A percentile compares a stretch with the other conserved stretches of the same genome.
Evolutionary conservation across 2,113 vertebrate species (phyloP).

Genomic region (Theristicus caerulescens): DNA sequence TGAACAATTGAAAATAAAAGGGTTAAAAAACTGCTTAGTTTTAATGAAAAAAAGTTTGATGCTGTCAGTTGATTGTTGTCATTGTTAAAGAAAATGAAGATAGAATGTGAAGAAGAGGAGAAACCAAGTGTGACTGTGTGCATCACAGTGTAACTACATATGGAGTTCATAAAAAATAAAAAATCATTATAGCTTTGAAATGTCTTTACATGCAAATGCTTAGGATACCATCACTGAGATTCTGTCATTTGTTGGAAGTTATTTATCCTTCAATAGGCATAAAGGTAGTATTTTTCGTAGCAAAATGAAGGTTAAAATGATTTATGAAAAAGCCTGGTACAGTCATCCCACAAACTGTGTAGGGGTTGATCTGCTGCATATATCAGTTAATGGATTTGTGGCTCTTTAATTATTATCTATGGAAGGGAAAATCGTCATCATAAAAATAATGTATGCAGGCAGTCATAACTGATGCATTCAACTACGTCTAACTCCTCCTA

Average conservation of each 20-base stretch:
- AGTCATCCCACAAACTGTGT: neutral
- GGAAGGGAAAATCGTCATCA: neutral
- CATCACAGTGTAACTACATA: neutral
- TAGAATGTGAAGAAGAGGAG: neutral
- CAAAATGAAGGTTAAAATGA: neutral
- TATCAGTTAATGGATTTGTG: neutral
- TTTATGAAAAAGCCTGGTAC: neutral
- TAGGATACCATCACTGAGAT: neutral
- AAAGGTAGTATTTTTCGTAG: neutral
- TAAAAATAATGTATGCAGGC: neutral
- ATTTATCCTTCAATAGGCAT: neutral
- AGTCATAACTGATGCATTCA: neutral
- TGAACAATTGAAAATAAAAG: neutral
- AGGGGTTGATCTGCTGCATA: neutral
- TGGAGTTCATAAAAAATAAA: neutral
- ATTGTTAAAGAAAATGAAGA: neutral
- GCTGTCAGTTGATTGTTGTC: neutral
- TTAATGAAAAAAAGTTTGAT: neutral
- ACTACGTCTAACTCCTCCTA: neutral
- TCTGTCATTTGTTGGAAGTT: neutral
- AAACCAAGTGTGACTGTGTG: neutral
- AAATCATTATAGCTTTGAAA: neutral
- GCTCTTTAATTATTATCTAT: neutral
- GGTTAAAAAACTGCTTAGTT: neutral
- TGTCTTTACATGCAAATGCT: neutral